Evolutionary conservation across 2,888 invertebrate genomes (phyloP), one percentile per base, ranked within the genome.

Genomic region (Cactoblastis cactorum): DNA sequence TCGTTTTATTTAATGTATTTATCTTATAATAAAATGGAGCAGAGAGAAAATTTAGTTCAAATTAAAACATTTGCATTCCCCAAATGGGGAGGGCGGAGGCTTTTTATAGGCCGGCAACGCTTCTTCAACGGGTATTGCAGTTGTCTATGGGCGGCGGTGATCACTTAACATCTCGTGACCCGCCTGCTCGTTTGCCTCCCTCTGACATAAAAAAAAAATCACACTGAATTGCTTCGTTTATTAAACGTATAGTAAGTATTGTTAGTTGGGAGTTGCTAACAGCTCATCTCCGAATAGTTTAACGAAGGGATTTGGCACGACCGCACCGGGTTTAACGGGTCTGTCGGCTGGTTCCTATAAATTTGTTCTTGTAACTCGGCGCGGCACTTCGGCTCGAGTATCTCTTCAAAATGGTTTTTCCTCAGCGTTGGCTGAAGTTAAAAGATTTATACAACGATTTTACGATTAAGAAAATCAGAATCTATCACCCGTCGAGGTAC

Each of bases 221-320:
- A 28, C 14, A 37, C 9, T 14, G 15, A 15, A 15, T 35, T 22
- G 6, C 6, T 22, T 35, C 15, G 35, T 35, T 15, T 6, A 35
- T 6, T 1, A 14, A 3, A 43, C 11, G 17, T 15, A 28, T 28
- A 43, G 15, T 28, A 59, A 66, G 69, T 69, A 74, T 74, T 77
- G 75, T 75, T 74, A 71, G 71, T 65, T 75, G 71, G 71, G 74
- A 68, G 76, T 77, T 75, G 81, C 76, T 77, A 74, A 77, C 76
- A 71, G 68, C 61, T 69, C 68, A 61, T 62, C 66, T 65, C 74
- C 75, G 74, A 76, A 80, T 80, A 78, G 77, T 80, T 79, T 84
- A 84, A 87, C 84, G 80, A 85, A 85, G 83, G 85, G 83, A 87
- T 87, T 85, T 85, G 86, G 87, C 86, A 84, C 84, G 84, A 81